phyloP scores from a whole-genome alignment of 2,797 vertebrate genomes.

The Phalloptychus januarius region DNA sequence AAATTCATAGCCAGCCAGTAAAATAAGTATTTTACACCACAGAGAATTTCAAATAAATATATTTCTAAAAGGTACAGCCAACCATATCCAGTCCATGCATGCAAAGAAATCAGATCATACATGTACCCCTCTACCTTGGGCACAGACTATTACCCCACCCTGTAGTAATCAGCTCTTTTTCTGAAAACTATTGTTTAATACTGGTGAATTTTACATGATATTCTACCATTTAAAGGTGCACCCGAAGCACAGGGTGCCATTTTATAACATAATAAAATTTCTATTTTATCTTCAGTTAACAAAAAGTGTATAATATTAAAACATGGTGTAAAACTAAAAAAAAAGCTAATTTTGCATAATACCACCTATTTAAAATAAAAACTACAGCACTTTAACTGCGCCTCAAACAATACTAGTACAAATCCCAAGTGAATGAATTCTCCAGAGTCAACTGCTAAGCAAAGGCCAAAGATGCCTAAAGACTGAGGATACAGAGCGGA shows the following conservation, averaged over 20 bases:
- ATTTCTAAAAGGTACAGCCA: not conserved
- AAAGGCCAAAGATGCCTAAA: not conserved
- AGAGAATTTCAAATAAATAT: not conserved
- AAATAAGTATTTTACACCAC: not conserved
- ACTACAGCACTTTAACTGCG: not conserved
- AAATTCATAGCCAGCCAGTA: not conserved
- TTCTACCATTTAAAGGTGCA: not conserved
- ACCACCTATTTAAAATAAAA: not conserved
- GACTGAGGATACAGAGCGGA: not conserved
- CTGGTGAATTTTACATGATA: not conserved
- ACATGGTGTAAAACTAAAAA: too few relatives aligned
- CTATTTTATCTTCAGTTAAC: too few relatives aligned
- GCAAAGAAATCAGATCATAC: not conserved
- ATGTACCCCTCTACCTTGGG: not conserved
- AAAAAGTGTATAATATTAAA: too few relatives aligned
- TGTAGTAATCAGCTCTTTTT: not conserved
- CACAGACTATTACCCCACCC: too few relatives aligned
- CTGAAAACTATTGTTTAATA: not conserved
- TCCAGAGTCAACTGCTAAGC: not conserved
- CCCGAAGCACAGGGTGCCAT: too few relatives aligned
- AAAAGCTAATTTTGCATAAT: too few relatives aligned
- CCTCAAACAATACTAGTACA: not conserved
- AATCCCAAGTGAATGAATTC: not conserved
- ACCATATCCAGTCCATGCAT: not conserved
- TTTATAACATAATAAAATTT: too few relatives aligned